phyloP scores from a whole-genome alignment of 2,888 invertebrate species.

The Tanytarsus gracilentus region DNA sequence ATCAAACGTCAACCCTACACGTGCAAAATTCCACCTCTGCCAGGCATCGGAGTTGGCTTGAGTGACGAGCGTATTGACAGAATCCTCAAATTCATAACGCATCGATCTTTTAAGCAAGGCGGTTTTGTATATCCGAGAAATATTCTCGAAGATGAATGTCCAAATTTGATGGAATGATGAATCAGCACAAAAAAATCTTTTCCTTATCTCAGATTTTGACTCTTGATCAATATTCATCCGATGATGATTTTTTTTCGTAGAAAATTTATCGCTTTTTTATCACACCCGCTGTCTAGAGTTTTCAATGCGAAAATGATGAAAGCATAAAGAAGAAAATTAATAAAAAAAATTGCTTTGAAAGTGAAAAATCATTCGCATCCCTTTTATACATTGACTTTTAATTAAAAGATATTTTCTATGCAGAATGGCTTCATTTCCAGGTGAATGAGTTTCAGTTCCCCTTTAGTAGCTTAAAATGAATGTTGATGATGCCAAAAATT shows the following conservation, averaged over 20 bases:
- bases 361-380: no score
- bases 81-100: slow-evolving; percentile 44
- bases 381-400: no score
- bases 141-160: slow-evolving; percentile 33
- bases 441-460: no score
- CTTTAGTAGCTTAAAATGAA: no score
- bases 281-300: no score
- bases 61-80: slow-evolving; percentile 45
- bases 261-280: no score
- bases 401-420: no score
- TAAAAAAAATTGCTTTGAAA: no score
- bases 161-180: slow-evolving; percentile 32
- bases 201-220: neutral
- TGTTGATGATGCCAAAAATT: no score
- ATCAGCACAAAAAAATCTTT: slow-evolving; percentile 15
- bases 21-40: slow-evolving; percentile 45
- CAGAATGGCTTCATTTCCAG: no score
- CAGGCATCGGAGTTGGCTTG: slow-evolving; percentile 53
- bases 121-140: slow-evolving; percentile 33
- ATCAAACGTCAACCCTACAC: slow-evolving; percentile 27
- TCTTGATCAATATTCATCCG: neutral
- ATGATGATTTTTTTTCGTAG: neutral
- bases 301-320: no score
- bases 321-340: no score
- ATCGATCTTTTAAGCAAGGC: slow-evolving; percentile 32